Base-by-base conservation (phyloP, 2,797 vertebrate species). In the Spinibarbus caldwelli region DNA sequence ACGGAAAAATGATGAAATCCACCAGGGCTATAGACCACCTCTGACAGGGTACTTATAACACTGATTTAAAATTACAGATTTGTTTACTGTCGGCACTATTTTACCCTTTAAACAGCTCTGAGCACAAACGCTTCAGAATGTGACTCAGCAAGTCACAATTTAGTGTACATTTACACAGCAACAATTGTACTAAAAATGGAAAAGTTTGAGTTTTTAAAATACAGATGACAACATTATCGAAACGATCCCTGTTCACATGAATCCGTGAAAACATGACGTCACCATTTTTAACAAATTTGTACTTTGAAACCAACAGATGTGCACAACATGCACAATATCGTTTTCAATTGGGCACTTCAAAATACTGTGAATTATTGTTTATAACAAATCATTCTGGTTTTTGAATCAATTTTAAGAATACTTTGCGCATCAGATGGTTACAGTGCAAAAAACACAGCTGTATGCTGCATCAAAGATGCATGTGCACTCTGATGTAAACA, bases 1-100 rank as follows among this genome's bases (percentile, higher is more conserved):
- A 83, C 85, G 82, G 52, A 80, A 86, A 86, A 89, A 86, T 86
- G 85, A 89, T 88, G 86, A 90, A 78, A 82, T 86, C 64, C 85
- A 84, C 79, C 62, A 76, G 82, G 62, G 38, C 57, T 83, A 57
- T 72, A 73, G 68, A 83, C 57, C 86, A 43, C 66, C 70, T 75
- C 36, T 86, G 81, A 87, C 77, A 87, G 73, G 59, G 38, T 83
- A 57, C 52, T 86, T 89, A 83, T 88, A 86, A 80, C 52, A 79
- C 70, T 76, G 75, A 80, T 86, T 87, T 82, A 54, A 77, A 80
- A 83, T 82, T 66, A 84, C 38, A 72, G 71, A 86, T 73, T 80
- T 0, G 68, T 78, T 80, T 38, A 77, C 17, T 67, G 23, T 41
- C 47, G 2, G 38, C 34, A 54, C 45, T 38, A 43, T 45, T 38